Evolutionary conservation across 1,140 invertebrate species (phyloP), one percentile per base, ranked within the genome.

Genomic region (Olivierus martensii): DNA sequence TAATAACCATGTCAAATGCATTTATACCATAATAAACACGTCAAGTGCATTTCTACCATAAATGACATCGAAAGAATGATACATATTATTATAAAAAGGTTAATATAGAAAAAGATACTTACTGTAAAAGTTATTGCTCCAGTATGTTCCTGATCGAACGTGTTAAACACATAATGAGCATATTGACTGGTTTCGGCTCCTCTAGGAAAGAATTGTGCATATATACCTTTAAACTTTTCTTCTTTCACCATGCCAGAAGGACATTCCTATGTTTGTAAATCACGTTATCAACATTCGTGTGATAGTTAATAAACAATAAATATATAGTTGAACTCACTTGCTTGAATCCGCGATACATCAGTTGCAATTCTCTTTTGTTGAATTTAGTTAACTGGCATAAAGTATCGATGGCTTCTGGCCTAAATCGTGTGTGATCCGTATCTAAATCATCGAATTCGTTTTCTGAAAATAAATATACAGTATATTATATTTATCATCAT

Each of bases 401-500:
- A 39, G 67, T 68, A 53, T 77, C 73, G 36, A 77, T 63, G 28
- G 73, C 71, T 52, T 70, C 67, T 4, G 75, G 90, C 56, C 81
- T 75, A 68, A 88, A 84, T 1, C 84, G 75, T 22, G 76, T 83
- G 37, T 80, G 75, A 59, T 77, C 79, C 61, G 79, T 82, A 65
- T 89, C 87, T 61, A 79, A 71, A 64, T 90, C 85, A 67, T 89
- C 86, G 61, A 87, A 76, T 67, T 91, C 85, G 18, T 84, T 84
- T 75, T 58, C 56, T 58, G 34, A 15, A 49, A 14, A 46, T 22
- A 43, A 17, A 43, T 22, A 6, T n/a, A n/a, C n/a, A n/a, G n/a
- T n/a, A n/a, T n/a, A n/a, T n/a, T n/a, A n/a, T n/a, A n/a, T n/a
- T n/a, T n/a, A n/a, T n/a, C n/a, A n/a, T n/a, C n/a, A n/a, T n/a